Evolutionary conservation across 1,140 invertebrate species (phyloP).

Genomic region (Zaprionus davidi): DNA sequence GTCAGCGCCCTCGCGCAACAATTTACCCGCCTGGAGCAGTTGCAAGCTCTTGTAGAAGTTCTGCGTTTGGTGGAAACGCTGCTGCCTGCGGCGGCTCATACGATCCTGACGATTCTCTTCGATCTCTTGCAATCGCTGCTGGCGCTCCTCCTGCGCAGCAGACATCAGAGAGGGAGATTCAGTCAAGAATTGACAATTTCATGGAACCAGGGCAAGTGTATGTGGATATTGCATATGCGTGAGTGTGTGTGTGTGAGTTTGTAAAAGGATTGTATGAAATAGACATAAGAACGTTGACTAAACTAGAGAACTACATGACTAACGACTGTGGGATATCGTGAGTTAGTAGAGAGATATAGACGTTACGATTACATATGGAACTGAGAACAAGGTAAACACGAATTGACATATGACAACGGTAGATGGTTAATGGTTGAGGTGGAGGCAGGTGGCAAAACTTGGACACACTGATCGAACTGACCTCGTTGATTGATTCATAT

Average conservation of each 20-base stretch:
- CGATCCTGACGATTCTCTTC: slow-evolving; percentile 88
- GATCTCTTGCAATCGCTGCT: slow-evolving; percentile 88
- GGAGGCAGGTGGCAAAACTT: slow-evolving; percentile 23
- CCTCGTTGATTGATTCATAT: slow-evolving; percentile 76
- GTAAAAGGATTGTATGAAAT: slow-evolving; percentile 25
- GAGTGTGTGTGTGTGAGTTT: slow-evolving; percentile 19
- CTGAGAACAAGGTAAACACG: slow-evolving; percentile 23
- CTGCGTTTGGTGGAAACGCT: slow-evolving; percentile 88
- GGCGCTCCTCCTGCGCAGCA: slow-evolving; percentile 87
- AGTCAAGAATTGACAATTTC: slow-evolving; percentile 46
- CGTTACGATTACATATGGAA: slow-evolving; percentile 22
- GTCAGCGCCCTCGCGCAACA: slow-evolving; percentile 85
- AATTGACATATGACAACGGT: slow-evolving; percentile 17
- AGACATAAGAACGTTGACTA: slow-evolving; percentile 54
- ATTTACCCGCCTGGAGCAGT: slow-evolving; percentile 88
- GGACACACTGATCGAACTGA: slow-evolving; percentile 74
- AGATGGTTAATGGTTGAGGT: background rate
- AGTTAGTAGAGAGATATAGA: slow-evolving; percentile 25
- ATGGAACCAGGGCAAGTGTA: background rate
- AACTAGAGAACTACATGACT: slow-evolving; percentile 46
- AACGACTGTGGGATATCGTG: slow-evolving; percentile 12
- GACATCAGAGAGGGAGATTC: slow-evolving; percentile 55
- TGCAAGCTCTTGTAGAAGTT: slow-evolving; percentile 92
- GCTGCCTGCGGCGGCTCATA: slow-evolving; percentile 87
- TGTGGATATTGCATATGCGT: slow-evolving; percentile 1